phyloP scores from a whole-genome alignment of 2,113 vertebrate genomes.

The Vombatus ursinus region DNA sequence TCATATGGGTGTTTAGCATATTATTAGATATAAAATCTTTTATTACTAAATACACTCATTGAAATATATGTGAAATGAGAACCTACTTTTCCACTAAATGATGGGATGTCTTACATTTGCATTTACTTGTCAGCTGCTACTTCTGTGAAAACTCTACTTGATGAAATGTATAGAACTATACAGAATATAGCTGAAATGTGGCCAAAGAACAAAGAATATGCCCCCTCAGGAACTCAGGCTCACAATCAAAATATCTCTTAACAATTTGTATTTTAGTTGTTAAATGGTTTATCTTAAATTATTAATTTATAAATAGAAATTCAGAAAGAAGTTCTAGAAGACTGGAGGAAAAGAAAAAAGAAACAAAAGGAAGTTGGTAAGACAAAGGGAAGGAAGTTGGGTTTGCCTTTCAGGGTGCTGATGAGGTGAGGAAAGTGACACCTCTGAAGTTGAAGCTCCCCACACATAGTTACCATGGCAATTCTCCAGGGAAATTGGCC shows the following conservation, averaged over 20 bases:
- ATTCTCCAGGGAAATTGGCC: neutral
- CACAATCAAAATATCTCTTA: slow-evolving; percentile 37
- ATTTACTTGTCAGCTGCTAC: slow-evolving; percentile 20
- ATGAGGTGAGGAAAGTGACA: neutral
- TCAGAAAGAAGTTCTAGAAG: neutral
- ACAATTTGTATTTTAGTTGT: slow-evolving; percentile 48
- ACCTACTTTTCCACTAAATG: slow-evolving; percentile 48
- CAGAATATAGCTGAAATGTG: slow-evolving; percentile 37
- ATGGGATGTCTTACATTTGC: slow-evolving; percentile 36
- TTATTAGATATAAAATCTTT: slow-evolving; percentile 46
- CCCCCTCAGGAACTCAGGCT: slow-evolving; percentile 9
- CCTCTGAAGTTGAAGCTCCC: neutral
- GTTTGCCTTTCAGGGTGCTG: neutral
- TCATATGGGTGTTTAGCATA: slow-evolving; percentile 22
- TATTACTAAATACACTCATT: slow-evolving; percentile 30
- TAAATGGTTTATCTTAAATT: slow-evolving; percentile 60
- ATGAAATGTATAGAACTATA: slow-evolving; percentile 40
- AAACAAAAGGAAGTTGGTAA: neutral
- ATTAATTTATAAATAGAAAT: neutral
- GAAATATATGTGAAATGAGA: slow-evolving; percentile 30
- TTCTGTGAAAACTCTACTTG: slow-evolving; percentile 42
- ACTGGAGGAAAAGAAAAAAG: neutral
- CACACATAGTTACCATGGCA: neutral
- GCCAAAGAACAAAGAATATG: slow-evolving; percentile 2
- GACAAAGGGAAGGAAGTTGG: neutral